phyloP scores from a whole-genome alignment of 2,888 invertebrate genomes.

The Galerucella nymphaeae region DNA sequence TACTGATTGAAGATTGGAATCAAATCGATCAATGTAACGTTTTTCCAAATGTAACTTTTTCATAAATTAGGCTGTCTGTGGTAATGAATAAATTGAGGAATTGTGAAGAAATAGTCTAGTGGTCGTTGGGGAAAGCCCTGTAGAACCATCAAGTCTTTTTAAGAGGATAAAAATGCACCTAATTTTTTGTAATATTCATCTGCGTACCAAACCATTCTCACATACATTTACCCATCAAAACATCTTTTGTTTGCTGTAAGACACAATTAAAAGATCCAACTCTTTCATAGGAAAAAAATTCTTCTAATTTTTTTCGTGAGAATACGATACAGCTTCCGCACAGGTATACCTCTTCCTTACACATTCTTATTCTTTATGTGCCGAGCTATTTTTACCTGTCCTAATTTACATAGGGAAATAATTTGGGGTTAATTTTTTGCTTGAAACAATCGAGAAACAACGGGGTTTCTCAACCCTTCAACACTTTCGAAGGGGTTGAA shows the following conservation, averaged over 20 bases:
- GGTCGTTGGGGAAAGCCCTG: too few species aligned
- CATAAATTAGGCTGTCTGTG: too few species aligned
- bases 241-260: constrained; percentile 38
- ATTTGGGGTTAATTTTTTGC: constrained; percentile 60
- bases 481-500: constrained; percentile 47
- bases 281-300: constrained; percentile 33
- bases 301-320: constrained; percentile 48
- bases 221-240: constrained; percentile 39
- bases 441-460: constrained; percentile 58
- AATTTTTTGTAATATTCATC: constrained; percentile 26
- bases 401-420: constrained; percentile 57
- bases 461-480: constrained; percentile 46
- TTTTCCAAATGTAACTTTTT: too few species aligned
- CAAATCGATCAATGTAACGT: too few species aligned
- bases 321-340: constrained; percentile 46
- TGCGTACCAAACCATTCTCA: constrained; percentile 27
- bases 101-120: too few species aligned
- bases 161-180: neutral
- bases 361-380: constrained; percentile 39
- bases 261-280: constrained; percentile 37
- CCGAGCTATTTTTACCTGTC: constrained; percentile 50
- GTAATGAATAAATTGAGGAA: too few species aligned
- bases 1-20: too few species aligned
- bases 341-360: constrained; percentile 46
- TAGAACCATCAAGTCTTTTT: too few species aligned